Base-by-base conservation (phyloP, 1,140 invertebrate genomes). In the Oncopodura yosiiana region DNA sequence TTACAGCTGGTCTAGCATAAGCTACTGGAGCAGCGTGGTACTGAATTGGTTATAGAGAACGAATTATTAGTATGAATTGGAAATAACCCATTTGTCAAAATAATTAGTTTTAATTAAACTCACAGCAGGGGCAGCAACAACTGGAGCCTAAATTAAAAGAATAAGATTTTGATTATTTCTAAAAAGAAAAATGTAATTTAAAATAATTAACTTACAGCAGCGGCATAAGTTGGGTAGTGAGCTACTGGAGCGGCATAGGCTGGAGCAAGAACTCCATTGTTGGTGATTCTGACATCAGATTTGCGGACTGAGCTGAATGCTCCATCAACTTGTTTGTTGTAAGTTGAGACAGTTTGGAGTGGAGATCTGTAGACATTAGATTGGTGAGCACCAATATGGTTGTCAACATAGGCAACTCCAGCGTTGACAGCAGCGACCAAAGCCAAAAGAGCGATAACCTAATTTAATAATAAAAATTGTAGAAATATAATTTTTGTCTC, bases 271-370 rank as follows among this genome's bases (percentile, higher is more conserved):
- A 76, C 36, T 14, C 76, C 77, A 12, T 79, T 78, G 67, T 81
- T 81, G 69, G 74, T 80, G 2, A 81, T 75, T 27, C 79, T 73
- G 3, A 80, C 73, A 59, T 81, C 78, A 24, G 75, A 68, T 62
- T 79, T 79, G 64, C 77, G 76, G 27, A 78, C 77, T 64, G 77
- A 81, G 21, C 80, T 81, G 71, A 77, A 83, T 3, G 81, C 79
- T 2, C 80, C 82, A 59, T 80, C 76, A 45, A 82, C 75, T 38
- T 77, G 75, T 61, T 81, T n/a, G n/a, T n/a, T n/a, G n/a, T n/a
- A n/a, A n/a, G n/a, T n/a, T n/a, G n/a, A n/a, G n/a, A n/a, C n/a
- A n/a, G n/a, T n/a, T n/a, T n/a, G n/a, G n/a, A n/a, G n/a, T n/a
- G n/a, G n/a, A n/a, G n/a, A n/a, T n/a, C n/a, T n/a, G n/a, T n/a